phyloP scores from a whole-genome alignment of 2,113 vertebrate genomes.

The Oxyruncus cristatus region DNA sequence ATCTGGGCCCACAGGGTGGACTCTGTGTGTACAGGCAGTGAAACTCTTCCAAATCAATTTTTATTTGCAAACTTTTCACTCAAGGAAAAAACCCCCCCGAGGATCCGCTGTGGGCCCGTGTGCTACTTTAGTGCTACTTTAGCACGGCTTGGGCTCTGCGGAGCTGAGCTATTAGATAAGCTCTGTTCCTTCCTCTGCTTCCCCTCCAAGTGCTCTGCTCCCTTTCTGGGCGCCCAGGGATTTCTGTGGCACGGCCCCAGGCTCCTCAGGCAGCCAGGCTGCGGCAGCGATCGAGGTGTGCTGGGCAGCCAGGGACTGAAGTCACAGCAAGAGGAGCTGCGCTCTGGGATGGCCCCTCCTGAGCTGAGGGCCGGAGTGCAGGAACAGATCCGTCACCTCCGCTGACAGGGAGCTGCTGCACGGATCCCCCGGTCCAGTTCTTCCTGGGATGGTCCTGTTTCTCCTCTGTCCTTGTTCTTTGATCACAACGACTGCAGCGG shows the following conservation, averaged over 20 bases:
- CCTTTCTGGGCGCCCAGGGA: not conserved
- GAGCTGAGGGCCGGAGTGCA: not conserved
- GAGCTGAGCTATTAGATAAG: not conserved
- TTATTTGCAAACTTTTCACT: not conserved
- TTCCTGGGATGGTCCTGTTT: not conserved
- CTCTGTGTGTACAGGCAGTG: not conserved
- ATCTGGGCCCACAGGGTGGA: conserved; percentile 38
- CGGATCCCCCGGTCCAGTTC: not conserved
- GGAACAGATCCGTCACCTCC: not conserved
- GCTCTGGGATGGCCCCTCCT: not conserved
- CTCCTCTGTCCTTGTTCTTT: not conserved
- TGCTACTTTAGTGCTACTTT: not conserved
- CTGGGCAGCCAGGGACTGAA: not conserved
- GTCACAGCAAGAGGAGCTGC: not conserved
- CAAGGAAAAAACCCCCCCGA: not conserved
- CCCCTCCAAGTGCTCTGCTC: not conserved
- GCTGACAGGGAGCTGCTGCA: not conserved
- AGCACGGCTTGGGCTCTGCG: not conserved
- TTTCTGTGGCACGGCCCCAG: not conserved
- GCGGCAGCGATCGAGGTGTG: not conserved
- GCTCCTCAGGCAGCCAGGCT: not conserved
- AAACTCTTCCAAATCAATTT: not conserved
- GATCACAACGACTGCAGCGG: too few species aligned
- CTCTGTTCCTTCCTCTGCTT: not conserved
- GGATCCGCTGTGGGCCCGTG: not conserved